phyloP scores from a whole-genome alignment of 2,797 vertebrate species.

The Peromyscus nudipes region DNA sequence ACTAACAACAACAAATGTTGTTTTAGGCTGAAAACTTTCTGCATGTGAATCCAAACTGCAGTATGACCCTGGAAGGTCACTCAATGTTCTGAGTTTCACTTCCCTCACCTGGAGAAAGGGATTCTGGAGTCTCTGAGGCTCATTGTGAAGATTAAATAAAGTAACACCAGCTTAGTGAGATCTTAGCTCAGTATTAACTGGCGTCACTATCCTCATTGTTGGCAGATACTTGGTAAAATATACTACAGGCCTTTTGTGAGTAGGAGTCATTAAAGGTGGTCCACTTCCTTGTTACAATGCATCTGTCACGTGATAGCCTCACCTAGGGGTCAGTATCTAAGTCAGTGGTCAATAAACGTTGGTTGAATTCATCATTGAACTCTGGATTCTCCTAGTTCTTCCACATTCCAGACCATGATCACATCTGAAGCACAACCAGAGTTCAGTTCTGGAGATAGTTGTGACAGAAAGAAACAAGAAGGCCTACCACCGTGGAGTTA shows the following conservation, averaged over 20 bases:
- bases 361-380: neutral
- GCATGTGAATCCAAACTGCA: slow-evolving; percentile 1
- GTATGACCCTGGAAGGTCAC: neutral
- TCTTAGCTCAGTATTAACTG: neutral
- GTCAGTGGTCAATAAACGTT: neutral
- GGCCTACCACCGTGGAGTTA: neutral
- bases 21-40: neutral
- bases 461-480: neutral
- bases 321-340: neutral
- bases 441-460: neutral
- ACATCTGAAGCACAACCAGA: neutral
- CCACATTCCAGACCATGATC: slow-evolving; percentile 2
- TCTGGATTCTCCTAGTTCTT: neutral
- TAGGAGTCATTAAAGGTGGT: neutral
- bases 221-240: neutral
- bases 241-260: neutral
- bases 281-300: neutral
- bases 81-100: neutral
- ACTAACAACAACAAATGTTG: neutral
- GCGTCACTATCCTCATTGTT: neutral
- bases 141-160: neutral
- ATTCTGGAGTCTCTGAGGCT: slow-evolving; percentile 11
- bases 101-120: neutral
- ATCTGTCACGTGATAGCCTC: neutral
- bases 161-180: neutral